Base-by-base conservation (phyloP, 2,888 invertebrate species). In the Phymatocera aterrima region DNA sequence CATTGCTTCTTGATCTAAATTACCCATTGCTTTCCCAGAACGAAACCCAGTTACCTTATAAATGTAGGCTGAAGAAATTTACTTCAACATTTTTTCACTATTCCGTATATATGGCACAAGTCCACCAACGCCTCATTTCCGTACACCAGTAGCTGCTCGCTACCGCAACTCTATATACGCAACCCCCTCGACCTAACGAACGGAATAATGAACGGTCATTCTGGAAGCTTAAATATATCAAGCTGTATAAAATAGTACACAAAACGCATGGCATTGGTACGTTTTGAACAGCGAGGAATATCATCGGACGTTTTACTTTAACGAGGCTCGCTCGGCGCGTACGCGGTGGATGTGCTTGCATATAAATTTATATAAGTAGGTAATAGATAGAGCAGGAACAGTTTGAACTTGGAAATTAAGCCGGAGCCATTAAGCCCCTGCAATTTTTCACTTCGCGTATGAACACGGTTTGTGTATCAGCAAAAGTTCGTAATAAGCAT, bases 401-500 rank as follows among this genome's bases (percentile, higher is more conserved):
- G 21, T 12, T 34, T 18, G 34, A 18, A 72, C 1, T n/a, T 51
- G 3, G 28, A 72, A 72, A 72, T 34, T 28, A 51, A 72, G 72
- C 34, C 34, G 51, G 51, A 72, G 21, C 34, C 31, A 72, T 72
- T 72, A 72, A 72, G 51, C 15, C 72, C 51, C 12, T 34, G 10
- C 1, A n/a, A 28, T 46, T 68, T 43, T 72, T 21, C 48, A 72
- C 51, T 21, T 8, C 10, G 1, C 28, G 10, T 51, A 18, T 72
- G 34, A 48, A 72, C 51, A 51, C 72, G 15, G 68, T 72, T 43
- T 43, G 28, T 31, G 18, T 28, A 48, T 10, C 21, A 18, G 34
- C 51, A 72, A 51, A 72, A 72, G 72, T 72, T 72, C 48, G n/a
- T 72, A 72, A 51, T 72, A 72, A 51, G 34, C 72, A 40, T n/a